These are phyloP conservation scores for Acipenser ruthenus DNA, from an alignment of 2,797 vertebrate species.

Conservation along the genomic window DNA sequence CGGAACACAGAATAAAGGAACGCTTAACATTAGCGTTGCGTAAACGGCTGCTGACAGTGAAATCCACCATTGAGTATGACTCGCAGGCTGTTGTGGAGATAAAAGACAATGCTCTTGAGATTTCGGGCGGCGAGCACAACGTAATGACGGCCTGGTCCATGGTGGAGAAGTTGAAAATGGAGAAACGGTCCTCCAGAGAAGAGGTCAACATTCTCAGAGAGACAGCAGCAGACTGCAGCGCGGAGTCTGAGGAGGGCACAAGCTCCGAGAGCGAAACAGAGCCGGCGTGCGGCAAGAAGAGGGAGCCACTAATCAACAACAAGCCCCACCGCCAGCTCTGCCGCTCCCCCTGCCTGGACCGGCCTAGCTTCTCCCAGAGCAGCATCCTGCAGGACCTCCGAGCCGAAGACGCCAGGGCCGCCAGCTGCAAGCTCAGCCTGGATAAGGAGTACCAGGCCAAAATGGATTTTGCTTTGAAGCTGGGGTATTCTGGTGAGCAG, in stretches of 20 bases:
- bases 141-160: slow-evolving; percentile 86
- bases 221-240: slow-evolving; percentile 45
- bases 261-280: slow-evolving; percentile 87
- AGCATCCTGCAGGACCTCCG: slow-evolving; percentile 76
- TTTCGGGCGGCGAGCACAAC: slow-evolving; percentile 63
- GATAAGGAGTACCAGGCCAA: slow-evolving; percentile 69
- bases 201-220: slow-evolving; percentile 59
- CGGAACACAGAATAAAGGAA: slow-evolving; percentile 49
- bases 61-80: slow-evolving; percentile 46
- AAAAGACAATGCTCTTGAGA: slow-evolving; percentile 65
- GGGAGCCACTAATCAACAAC: slow-evolving; percentile 62
- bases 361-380: slow-evolving; percentile 91
- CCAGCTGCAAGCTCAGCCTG: slow-evolving; percentile 40
- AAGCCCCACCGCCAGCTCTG: slow-evolving; percentile 92
- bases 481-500: slow-evolving; percentile 83
- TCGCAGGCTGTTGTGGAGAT: slow-evolving; percentile 61
- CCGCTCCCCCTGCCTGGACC: slow-evolving; percentile 89
- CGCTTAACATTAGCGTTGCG: slow-evolving; percentile 43
- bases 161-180: slow-evolving; percentile 90
- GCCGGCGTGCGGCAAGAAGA: slow-evolving; percentile 50
- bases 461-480: slow-evolving; percentile 89
- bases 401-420: slow-evolving; percentile 51
- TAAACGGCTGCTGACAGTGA: slow-evolving; percentile 45
- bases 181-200: slow-evolving; percentile 77
- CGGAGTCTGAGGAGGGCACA: slow-evolving; percentile 76